phyloP scores from a whole-genome alignment of 1,140 invertebrate genomes.

The Plectus sambesii region DNA sequence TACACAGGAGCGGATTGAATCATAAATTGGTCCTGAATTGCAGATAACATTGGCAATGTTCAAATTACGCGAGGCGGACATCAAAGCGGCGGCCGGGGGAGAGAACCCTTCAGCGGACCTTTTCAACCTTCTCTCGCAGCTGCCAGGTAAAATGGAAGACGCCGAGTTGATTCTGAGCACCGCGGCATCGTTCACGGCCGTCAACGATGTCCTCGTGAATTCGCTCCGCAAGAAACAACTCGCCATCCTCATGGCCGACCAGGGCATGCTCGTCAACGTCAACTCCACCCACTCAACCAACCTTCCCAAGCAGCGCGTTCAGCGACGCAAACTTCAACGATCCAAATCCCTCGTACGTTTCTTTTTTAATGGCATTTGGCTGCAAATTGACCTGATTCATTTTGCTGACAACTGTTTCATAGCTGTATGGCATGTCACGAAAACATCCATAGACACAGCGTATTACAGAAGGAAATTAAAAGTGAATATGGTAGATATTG shows the following conservation, averaged over 20 bases:
- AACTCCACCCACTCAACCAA: conserved; percentile 76
- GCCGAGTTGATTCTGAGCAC: conserved; percentile 39
- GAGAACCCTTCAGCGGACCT: conserved; percentile 53
- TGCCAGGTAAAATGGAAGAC: conserved; percentile 44
- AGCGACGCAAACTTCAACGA: conserved; percentile 70
- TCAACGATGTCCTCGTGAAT: conserved; percentile 74
- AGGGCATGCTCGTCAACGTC: conserved; percentile 65
- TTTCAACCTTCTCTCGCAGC: conserved; percentile 32
- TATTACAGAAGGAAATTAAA: conserved; percentile 13
- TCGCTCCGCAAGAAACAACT: conserved; percentile 77
- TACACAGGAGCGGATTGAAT: no score
- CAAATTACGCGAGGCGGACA: no score
- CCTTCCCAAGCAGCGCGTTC: conserved; percentile 63
- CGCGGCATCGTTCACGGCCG: conserved; percentile 50
- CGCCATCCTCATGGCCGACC: conserved; percentile 92
- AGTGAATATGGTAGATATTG: conserved; percentile 14
- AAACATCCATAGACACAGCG: conserved; percentile 19
- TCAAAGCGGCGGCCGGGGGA: no score
- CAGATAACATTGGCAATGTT: no score
- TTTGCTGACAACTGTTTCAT: conserved; percentile 60
- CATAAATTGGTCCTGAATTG: no score
- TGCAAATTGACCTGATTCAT: conserved; percentile 68
- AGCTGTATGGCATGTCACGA: neutral
- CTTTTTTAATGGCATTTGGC: no score
- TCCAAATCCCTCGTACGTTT: conserved; percentile 78